These are phyloP conservation scores for Sebastiscus albofasciatus DNA, from an alignment of 2,797 vertebrate species.

Conservation along the genomic window DNA sequence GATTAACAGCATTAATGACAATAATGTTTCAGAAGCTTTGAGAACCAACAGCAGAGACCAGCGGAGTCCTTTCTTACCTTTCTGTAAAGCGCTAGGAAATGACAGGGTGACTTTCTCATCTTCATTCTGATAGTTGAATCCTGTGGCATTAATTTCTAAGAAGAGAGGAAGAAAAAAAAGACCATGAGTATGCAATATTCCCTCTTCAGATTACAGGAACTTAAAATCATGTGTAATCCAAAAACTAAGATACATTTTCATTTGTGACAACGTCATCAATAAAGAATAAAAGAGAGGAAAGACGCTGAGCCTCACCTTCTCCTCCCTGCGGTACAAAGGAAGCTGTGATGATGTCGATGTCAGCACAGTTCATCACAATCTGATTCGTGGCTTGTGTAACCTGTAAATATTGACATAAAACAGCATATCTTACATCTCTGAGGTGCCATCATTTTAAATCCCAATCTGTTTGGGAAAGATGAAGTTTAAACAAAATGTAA, in stretches of 20 bases:
- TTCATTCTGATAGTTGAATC: slow-evolving; percentile 99
- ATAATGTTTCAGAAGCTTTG: no score
- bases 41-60: background rate
- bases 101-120: slow-evolving; percentile 99
- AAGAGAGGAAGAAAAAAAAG: background rate
- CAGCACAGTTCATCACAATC: slow-evolving; percentile 99
- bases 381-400: slow-evolving; percentile 96
- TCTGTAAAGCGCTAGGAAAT: slow-evolving; percentile 93
- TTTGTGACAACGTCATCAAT: background rate
- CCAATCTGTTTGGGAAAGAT: background rate
- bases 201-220: background rate
- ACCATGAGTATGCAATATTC: background rate
- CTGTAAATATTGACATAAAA: slow-evolving; percentile 81
- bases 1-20: background rate
- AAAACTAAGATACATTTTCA: background rate
- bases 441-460: background rate
- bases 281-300: background rate
- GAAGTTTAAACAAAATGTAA: background rate
- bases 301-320: slow-evolving; percentile 86
- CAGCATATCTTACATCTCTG: background rate
- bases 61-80: slow-evolving; percentile 80
- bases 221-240: background rate
- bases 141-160: slow-evolving; percentile 95
- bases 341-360: slow-evolving; percentile 99
- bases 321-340: slow-evolving; percentile 93